phyloP scores from a whole-genome alignment of 2,888 invertebrate genomes.

The Andrena fulva region DNA sequence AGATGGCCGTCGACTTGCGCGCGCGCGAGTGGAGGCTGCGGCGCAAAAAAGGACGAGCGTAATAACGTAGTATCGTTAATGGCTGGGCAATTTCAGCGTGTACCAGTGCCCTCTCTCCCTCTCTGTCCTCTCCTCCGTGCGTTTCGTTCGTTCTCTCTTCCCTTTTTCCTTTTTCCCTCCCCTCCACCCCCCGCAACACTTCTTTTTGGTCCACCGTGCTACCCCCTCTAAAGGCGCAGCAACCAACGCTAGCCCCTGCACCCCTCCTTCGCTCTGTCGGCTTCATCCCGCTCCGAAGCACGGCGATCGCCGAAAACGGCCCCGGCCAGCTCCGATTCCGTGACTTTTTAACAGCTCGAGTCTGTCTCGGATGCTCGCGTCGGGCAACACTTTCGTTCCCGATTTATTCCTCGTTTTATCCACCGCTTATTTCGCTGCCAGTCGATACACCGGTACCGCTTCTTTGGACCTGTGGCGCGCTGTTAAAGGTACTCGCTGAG shows the following conservation, averaged over 20 bases:
- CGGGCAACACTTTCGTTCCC: background rate
- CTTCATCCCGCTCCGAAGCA: slow-evolving; percentile 19
- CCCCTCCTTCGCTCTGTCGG: slow-evolving; percentile 26
- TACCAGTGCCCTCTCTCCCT: slow-evolving; percentile 80
- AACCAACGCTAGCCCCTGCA: slow-evolving; percentile 42
- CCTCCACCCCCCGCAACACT: background rate
- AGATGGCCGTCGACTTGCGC: slow-evolving; percentile 80
- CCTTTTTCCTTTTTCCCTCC: slow-evolving; percentile 20
- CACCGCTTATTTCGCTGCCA: background rate
- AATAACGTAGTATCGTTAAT: slow-evolving; percentile 85
- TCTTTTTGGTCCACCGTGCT: background rate
- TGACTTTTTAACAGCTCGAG: slow-evolving; percentile 27
- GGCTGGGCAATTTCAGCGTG: slow-evolving; percentile 84
- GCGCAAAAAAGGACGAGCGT: slow-evolving; percentile 83
- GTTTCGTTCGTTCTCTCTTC: slow-evolving; percentile 32
- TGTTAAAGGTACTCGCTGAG: too few relatives aligned
- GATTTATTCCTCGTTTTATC: background rate
- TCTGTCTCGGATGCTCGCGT: background rate
- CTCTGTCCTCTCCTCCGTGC: slow-evolving; percentile 54
- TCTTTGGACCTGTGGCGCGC: too few relatives aligned
- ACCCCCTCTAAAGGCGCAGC: slow-evolving; percentile 46
- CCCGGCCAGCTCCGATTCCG: slow-evolving; percentile 6
- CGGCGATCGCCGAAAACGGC: slow-evolving; percentile 40
- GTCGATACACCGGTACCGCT: background rate
- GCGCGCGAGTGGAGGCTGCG: slow-evolving; percentile 78